Evolutionary conservation across 2,113 vertebrate genomes (phyloP).

Genomic region (Aix galericulata): DNA sequence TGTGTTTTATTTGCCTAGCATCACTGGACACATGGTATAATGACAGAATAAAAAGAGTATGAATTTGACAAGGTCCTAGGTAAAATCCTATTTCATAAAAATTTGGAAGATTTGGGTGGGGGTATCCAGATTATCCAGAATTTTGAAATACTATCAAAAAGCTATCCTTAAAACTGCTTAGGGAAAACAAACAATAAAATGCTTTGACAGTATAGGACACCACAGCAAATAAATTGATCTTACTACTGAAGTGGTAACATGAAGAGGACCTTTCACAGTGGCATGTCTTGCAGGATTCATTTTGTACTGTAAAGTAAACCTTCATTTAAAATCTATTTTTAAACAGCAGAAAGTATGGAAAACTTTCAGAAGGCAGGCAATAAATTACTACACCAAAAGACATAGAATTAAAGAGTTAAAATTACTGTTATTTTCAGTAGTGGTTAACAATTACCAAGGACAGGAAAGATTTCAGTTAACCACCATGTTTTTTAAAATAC

Average conservation of each 20-base stretch:
- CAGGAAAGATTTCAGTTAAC: background rate
- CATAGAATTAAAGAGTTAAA: background rate
- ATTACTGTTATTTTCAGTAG: background rate
- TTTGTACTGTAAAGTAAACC: background rate
- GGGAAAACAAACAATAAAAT: background rate
- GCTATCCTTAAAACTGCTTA: background rate
- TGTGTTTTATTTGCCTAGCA: accelerated
- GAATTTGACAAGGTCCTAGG: background rate
- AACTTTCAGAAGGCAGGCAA: background rate
- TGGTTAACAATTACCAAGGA: background rate
- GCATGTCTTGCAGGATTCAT: background rate
- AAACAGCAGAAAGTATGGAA: background rate
- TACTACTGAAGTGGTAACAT: background rate
- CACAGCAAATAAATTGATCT: background rate
- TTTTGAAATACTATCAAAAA: background rate
- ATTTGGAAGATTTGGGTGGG: background rate
- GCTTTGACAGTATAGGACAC: background rate
- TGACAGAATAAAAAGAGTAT: background rate
- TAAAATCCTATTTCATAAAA: background rate
- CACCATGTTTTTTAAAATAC: background rate
- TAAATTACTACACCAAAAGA: background rate
- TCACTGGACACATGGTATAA: background rate
- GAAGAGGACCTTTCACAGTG: background rate
- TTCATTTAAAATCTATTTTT: background rate
- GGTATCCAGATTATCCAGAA: background rate